Evolutionary conservation across 1,140 invertebrate genomes (phyloP), one percentile per base, ranked within the genome.

Genomic region (Lepidostoma basale): DNA sequence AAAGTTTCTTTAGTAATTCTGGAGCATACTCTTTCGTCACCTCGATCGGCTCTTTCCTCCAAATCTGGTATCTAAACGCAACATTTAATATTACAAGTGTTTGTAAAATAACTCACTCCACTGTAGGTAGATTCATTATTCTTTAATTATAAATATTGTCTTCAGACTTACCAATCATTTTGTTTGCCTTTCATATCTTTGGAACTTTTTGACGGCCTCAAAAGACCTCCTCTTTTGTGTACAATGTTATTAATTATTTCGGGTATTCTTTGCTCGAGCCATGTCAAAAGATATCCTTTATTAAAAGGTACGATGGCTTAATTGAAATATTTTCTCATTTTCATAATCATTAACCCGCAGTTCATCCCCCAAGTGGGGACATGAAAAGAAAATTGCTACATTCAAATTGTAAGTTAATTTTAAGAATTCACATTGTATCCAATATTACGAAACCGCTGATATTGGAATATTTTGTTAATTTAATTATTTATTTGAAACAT

Each of bases 251-350:
- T 56, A 56, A 56, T 56, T 56, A 56, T 56, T 56, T 56, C 30
- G 16, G 52, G 52, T 56, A 56, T 56, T 56, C 52, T 39, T 56
- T 22, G 52, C 16, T 33, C 22, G n/a, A 56, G 52, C 28, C 30
- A 56, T 56, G 52, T 56, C 52, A 56, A 56, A 56, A 56, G 52
- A 56, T 56, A 56, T 56, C 52, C 52, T 56, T 56, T 56, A 56
- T 56, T 56, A 56, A 49, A 56, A 56, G 52, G 30, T 18, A 56
- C 52, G 52, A 56, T 56, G 52, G 52, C 52, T 56, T 56, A 56
- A 56, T 56, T 56, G 52, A 56, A 56, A 56, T 56, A 56, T 56
- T 56, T 56, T 56, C 52, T 39, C 52, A 56, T 56, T 56, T 56
- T 56, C 52, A 56, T 56, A 56, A 56, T 56, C 30, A 56, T 56